A percentile compares a stretch with the other conserved stretches of the same genome.
phyloP scores from a whole-genome alignment of 1,140 invertebrate genomes.

The Cheumatopsyche charites region DNA sequence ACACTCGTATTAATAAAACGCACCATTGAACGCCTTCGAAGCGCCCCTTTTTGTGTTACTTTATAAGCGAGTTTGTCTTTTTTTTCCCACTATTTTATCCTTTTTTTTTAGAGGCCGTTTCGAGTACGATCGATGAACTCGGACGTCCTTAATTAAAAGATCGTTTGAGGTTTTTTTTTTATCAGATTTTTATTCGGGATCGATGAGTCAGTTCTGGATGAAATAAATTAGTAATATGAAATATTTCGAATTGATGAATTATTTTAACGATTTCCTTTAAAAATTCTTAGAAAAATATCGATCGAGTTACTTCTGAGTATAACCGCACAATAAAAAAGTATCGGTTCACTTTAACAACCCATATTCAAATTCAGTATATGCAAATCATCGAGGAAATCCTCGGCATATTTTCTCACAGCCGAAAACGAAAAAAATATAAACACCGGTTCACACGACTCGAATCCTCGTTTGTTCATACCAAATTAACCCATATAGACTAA shows the following conservation, averaged over 20 bases:
- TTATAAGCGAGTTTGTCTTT: too few species aligned
- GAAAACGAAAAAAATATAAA: background rate
- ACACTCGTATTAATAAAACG: conserved; percentile 13
- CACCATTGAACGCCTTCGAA: background rate
- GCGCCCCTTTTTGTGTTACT: too few species aligned
- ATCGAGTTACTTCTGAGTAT: conserved; percentile 3
- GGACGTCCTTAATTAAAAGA: too few species aligned
- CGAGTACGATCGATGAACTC: too few species aligned
- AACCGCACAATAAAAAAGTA: background rate
- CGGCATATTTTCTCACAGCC: background rate
- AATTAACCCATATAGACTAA: background rate
- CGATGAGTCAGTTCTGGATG: too few species aligned
- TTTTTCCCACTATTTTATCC: too few species aligned
- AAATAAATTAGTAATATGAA: too few species aligned
- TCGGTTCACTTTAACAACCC: background rate
- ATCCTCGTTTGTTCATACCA: conserved; percentile 7
- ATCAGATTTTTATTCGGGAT: too few species aligned
- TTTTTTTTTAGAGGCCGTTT: too few species aligned
- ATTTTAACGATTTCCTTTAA: too few species aligned
- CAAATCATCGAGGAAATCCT: conserved; percentile 17
- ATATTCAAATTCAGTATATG: background rate
- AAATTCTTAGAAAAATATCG: background rate
- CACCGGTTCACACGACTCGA: background rate
- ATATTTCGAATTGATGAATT: too few species aligned
- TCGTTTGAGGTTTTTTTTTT: too few species aligned